Percentiles rank a stretch among this genome's conserved stretches.
Evolutionary conservation across 2,797 vertebrate species (phyloP).

Genomic region (Manis pentadactyla): DNA sequence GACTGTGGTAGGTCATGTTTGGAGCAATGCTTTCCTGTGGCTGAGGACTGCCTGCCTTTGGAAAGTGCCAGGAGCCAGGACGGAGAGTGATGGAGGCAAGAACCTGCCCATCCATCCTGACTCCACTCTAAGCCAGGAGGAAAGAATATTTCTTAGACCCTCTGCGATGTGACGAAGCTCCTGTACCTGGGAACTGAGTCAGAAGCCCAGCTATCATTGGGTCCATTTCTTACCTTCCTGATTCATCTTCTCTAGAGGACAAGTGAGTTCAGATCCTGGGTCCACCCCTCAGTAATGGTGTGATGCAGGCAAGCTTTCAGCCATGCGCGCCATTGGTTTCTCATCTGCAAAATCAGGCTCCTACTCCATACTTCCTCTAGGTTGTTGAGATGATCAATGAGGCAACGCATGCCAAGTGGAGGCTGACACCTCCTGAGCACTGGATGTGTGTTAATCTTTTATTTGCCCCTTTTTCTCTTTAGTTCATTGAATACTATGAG

Average conservation of each 20-base stretch:
- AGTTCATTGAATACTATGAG: not conserved
- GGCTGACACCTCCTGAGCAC: accelerated
- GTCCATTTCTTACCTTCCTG: not conserved
- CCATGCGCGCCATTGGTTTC: not conserved
- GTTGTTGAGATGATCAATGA: not conserved
- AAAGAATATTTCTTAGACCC: not conserved
- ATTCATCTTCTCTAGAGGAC: not conserved
- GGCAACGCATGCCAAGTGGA: not conserved
- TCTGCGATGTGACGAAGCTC: not conserved
- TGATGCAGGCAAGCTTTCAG: not conserved
- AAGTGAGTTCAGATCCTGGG: not conserved
- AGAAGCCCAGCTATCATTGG: not conserved
- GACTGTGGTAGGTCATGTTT: not conserved
- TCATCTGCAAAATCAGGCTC: not conserved
- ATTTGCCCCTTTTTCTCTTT: not conserved
- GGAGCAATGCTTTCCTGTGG: not conserved
- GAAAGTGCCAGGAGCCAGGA: not conserved
- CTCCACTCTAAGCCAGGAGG: not conserved
- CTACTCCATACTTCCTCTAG: not conserved
- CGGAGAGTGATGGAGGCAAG: not conserved
- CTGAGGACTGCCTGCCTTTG: not conserved
- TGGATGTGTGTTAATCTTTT: not conserved
- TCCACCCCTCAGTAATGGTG: not conserved
- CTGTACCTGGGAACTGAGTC: too few relatives aligned
- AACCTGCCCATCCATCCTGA: not conserved